Evolutionary conservation across 2,797 vertebrate species (phyloP).

Genomic region (Heterohyrax brucei): DNA sequence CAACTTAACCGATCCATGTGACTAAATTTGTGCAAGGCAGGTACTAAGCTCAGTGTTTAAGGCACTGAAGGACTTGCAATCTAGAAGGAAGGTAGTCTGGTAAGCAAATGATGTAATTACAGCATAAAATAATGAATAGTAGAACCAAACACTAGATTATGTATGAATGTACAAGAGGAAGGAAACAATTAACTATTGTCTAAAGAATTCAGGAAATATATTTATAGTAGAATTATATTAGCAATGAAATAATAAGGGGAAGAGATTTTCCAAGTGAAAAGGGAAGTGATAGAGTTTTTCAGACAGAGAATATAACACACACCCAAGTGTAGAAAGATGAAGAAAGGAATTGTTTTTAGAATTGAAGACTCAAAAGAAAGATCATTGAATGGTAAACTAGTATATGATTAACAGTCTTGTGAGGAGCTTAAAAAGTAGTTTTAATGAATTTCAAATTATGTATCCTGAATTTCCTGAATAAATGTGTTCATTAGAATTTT

Average conservation of each 20-base stretch:
- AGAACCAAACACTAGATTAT: not conserved
- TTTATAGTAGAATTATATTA: not conserved
- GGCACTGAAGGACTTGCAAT: not conserved
- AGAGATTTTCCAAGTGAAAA: constrained; percentile 11
- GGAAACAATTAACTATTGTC: not conserved
- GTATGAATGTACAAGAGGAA: not conserved
- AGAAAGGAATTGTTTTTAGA: not conserved
- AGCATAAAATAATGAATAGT: not conserved
- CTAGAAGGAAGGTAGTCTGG: not conserved
- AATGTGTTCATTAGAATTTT: not conserved
- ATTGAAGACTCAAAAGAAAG: not conserved
- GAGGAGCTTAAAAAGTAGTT: constrained; percentile 20
- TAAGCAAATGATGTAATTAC: not conserved
- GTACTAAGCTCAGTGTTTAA: not conserved
- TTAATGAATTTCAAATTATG: not conserved
- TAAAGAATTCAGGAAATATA: not conserved
- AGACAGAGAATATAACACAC: not conserved
- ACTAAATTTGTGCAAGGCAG: not conserved
- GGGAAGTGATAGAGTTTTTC: not conserved
- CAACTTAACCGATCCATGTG: not conserved
- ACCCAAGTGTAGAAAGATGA: not conserved
- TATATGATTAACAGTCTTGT: not conserved
- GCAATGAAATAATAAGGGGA: not conserved
- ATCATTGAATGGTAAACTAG: not conserved
- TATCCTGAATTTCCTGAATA: not conserved